Evolutionary conservation across 1,140 invertebrate genomes (phyloP).

Genomic region (Drosophila repletoides): DNA sequence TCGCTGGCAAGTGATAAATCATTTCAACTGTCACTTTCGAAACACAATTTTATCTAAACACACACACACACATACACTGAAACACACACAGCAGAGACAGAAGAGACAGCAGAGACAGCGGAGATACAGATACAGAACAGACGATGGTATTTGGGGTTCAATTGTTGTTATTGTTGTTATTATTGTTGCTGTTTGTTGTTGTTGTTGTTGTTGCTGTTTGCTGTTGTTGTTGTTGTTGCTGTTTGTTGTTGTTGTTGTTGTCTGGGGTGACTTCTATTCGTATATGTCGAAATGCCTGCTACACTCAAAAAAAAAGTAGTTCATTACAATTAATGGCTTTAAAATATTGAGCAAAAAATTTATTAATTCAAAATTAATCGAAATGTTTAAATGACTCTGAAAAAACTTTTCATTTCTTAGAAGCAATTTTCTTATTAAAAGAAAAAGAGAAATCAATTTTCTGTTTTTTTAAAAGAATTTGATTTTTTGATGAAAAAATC

Average conservation of each 20-base stretch:
- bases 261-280: conserved; percentile 34
- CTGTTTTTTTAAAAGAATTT: too few species aligned
- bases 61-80: conserved; percentile 48
- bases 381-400: too few species aligned
- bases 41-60: conserved; percentile 82
- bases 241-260: conserved; percentile 24
- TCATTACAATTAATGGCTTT: too few species aligned
- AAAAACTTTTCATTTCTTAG: too few species aligned
- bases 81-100: not conserved
- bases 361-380: too few species aligned
- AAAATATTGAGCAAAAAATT: too few species aligned
- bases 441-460: too few species aligned
- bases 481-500: too few species aligned
- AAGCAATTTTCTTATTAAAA: too few species aligned
- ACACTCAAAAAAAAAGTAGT: too few species aligned
- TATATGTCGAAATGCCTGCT: conserved; percentile 31
- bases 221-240: conserved; percentile 26
- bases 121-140: conserved; percentile 29
- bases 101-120: conserved; percentile 26
- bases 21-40: conserved; percentile 82
- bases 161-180: conserved; percentile 19
- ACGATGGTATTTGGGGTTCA: conserved; percentile 48
- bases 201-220: conserved; percentile 27
- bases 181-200: conserved; percentile 25
- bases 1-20: conserved; percentile 81